Percentiles rank a stretch among this genome's conserved stretches.
phyloP scores from a whole-genome alignment of 2,797 vertebrate species.

The Poeciliopsis presidionis region DNA sequence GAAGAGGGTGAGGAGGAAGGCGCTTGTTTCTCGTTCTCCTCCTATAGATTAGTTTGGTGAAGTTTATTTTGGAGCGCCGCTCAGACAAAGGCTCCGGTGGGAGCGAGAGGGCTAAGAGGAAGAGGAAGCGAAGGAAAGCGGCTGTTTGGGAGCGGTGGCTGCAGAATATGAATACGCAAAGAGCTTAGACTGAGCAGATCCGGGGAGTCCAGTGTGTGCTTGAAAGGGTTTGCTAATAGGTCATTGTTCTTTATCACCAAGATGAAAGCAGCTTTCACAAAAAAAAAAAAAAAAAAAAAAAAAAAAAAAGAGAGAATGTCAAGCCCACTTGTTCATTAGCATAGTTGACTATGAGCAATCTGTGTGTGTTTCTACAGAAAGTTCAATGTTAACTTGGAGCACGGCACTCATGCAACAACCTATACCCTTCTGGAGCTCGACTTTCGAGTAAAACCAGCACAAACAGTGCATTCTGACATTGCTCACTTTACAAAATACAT shows the following conservation, averaged over 20 bases:
- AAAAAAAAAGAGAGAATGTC: constrained; percentile 26
- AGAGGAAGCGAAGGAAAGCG: constrained; percentile 16
- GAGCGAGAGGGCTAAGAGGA: constrained; percentile 39
- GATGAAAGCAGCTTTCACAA: constrained; percentile 57
- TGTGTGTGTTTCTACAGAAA: constrained; percentile 12
- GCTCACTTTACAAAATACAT: constrained; percentile 3
- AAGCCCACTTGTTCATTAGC: constrained; percentile 48
- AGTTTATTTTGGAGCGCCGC: constrained; percentile 56
- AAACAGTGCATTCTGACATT: constrained; percentile 15
- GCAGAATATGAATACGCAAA: constrained; percentile 43
- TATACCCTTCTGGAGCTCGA: neutral
- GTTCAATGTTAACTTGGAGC: constrained; percentile 22
- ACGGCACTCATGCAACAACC: constrained; percentile 10
- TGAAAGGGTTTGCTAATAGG: constrained; percentile 57
- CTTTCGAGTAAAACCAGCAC: constrained; percentile 1
- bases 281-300: neutral
- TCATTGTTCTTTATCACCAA: constrained; percentile 61
- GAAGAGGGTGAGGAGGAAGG: constrained; percentile 27
- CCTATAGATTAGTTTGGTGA: constrained; percentile 69
- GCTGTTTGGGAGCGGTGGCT: neutral
- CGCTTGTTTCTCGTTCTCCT: constrained; percentile 33
- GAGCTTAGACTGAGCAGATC: constrained; percentile 48
- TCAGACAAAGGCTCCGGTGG: constrained; percentile 45
- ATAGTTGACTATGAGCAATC: constrained; percentile 27
- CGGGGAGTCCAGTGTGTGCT: constrained; percentile 38